Percentiles rank a stretch among this genome's conserved stretches.
Evolutionary conservation across 2,888 invertebrate species (phyloP).

Genomic region (Ophion ellenae): DNA sequence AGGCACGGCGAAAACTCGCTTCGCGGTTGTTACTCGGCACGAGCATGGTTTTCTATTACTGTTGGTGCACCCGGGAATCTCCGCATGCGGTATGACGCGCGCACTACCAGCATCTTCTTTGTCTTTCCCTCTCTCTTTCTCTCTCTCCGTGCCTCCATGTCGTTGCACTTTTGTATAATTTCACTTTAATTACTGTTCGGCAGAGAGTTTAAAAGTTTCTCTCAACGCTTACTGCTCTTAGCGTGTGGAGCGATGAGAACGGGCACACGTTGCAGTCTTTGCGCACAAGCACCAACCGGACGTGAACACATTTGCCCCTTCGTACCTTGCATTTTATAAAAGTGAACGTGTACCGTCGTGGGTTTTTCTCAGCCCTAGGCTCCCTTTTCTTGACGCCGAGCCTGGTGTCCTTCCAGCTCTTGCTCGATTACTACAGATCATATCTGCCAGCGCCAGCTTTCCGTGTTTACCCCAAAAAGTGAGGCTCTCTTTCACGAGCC

Average conservation of each 20-base stretch:
- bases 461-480: conserved; percentile 45
- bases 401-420: conserved; percentile 24
- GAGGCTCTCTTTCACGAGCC: conserved; percentile 47
- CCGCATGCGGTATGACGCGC: conserved; percentile 41
- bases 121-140: conserved; percentile 23
- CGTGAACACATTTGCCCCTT: conserved; percentile 51
- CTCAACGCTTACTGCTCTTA: conserved; percentile 60
- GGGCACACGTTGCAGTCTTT: conserved; percentile 40
- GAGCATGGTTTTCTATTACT: conserved; percentile 62
- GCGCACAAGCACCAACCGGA: conserved; percentile 50
- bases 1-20: conserved; percentile 41
- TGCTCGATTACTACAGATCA: conserved; percentile 62
- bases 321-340: conserved; percentile 34
- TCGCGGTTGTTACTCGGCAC: conserved; percentile 64
- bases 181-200: conserved; percentile 80
- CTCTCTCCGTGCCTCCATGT: conserved; percentile 43
- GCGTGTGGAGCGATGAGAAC: conserved; percentile 26
- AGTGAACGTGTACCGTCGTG: not conserved
- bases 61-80: conserved; percentile 55
- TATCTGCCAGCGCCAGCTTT: conserved; percentile 58
- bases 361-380: conserved; percentile 26
- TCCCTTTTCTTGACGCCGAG: conserved; percentile 25
- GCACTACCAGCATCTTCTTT: conserved; percentile 25
- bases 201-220: conserved; percentile 76
- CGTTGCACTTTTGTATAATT: conserved; percentile 78